These are phyloP conservation scores for Xestoiulus laeticollis DNA, from an alignment of 2,888 invertebrate genomes.

Conservation along the genomic window DNA sequence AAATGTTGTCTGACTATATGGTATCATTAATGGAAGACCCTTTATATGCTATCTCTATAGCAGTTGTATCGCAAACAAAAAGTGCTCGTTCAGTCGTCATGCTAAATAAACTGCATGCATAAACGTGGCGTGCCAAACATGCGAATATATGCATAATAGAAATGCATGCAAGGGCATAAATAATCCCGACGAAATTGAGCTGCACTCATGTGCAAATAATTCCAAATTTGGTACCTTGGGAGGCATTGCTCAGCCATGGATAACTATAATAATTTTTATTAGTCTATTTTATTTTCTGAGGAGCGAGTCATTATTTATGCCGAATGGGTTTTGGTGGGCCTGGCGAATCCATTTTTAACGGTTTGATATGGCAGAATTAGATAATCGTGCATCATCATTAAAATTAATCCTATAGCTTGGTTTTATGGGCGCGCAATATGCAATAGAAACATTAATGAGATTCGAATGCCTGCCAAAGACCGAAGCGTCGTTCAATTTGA, in stretches of 20 bases:
- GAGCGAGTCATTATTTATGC: neutral
- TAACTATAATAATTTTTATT: neutral
- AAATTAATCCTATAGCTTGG: constrained; percentile 8
- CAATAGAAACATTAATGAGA: neutral
- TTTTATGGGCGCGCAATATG: constrained; percentile 18
- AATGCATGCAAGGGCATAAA: constrained; percentile 16
- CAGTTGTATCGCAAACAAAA: no score
- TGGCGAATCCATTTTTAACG: constrained; percentile 7
- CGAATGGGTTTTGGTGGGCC: constrained; percentile 18
- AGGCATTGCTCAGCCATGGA: neutral
- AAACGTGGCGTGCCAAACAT: neutral
- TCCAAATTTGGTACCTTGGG: constrained; percentile 26
- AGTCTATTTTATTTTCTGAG: neutral
- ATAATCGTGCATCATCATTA: constrained; percentile 26
- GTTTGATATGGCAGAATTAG: constrained; percentile 16
- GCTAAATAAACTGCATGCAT: neutral
- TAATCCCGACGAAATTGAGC: constrained; percentile 26
- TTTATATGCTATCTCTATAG: no score
- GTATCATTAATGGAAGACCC: no score
- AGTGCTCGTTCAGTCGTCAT: neutral
- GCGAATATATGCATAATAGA: neutral
- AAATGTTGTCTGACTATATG: no score
- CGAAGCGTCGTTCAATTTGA: neutral
- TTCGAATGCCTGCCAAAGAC: neutral
- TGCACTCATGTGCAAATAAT: constrained; percentile 19